phyloP scores from a whole-genome alignment of 2,797 vertebrate genomes.

The Chiroxiphia lanceolata region DNA sequence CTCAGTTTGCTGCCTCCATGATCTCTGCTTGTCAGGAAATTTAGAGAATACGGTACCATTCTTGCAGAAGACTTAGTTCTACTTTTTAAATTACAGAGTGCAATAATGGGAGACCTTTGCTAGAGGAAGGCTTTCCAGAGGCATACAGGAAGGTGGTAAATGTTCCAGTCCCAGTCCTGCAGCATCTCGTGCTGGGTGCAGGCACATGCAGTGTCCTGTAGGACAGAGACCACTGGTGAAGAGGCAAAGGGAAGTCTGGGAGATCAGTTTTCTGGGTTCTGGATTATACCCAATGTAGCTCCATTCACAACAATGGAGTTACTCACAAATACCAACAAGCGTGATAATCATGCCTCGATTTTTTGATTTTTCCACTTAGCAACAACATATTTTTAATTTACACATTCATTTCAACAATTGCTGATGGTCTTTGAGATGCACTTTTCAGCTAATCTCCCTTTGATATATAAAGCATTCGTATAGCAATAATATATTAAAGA shows the following conservation, averaged over 20 bases:
- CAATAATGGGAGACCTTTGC: constrained; percentile 4
- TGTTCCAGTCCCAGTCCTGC: neutral
- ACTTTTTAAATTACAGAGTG: neutral
- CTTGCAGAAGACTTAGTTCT: neutral
- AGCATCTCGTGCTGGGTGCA: neutral
- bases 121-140: constrained; percentile 41
- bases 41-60: neutral
- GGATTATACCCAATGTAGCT: neutral
- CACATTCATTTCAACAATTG: neutral
- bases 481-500: neutral
- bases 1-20: neutral
- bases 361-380: neutral
- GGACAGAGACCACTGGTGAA: neutral
- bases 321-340: neutral
- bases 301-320: neutral
- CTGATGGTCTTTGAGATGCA: neutral
- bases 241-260: neutral
- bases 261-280: neutral
- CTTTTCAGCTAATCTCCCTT: neutral
- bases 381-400: neutral
- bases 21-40: neutral
- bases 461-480: neutral
- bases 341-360: neutral
- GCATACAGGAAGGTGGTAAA: neutral
- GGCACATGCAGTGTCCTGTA: neutral